These are phyloP conservation scores for Eunapius fragilis DNA, from an alignment of 37 sponge, comb jelly and placozoan genomes.

Conservation along the genomic window DNA sequence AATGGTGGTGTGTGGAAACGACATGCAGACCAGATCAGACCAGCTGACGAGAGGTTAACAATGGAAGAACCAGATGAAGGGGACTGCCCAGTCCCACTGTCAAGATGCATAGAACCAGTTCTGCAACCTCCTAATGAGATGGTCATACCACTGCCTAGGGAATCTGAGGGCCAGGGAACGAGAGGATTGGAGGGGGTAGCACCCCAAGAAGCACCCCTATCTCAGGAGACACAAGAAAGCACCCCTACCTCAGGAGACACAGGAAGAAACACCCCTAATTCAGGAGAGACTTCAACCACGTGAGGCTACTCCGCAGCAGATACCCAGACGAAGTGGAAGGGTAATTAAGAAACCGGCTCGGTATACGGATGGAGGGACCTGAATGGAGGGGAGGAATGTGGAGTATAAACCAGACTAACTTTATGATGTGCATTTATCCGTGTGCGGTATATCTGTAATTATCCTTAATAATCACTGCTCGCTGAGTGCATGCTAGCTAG, in stretches of 20 bases:
- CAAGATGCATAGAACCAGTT: neutral
- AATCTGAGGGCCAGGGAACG: neutral
- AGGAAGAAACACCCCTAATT: neutral
- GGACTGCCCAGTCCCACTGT: neutral
- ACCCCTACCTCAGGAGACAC: neutral
- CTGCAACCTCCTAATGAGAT: neutral
- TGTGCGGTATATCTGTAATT: neutral
- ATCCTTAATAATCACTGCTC: neutral
- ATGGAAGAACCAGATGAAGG: neutral
- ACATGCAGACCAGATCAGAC: slow-evolving; percentile 1
- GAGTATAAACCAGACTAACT: neutral
- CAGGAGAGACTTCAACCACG: neutral
- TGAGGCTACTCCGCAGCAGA: neutral
- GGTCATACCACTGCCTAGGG: neutral
- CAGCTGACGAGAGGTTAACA: neutral
- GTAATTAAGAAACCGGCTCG: neutral
- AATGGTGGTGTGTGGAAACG: slow-evolving; percentile 7
- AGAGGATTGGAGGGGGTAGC: neutral
- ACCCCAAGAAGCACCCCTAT: neutral
- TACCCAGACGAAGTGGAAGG: neutral
- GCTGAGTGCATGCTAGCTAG: neutral
- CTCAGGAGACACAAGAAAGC: neutral
- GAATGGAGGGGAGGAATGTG: neutral
- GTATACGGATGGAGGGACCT: neutral
- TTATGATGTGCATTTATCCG: neutral